Evolutionary conservation across 2,113 vertebrate genomes (phyloP).

Genomic region (Kobus ellipsiprymnus): DNA sequence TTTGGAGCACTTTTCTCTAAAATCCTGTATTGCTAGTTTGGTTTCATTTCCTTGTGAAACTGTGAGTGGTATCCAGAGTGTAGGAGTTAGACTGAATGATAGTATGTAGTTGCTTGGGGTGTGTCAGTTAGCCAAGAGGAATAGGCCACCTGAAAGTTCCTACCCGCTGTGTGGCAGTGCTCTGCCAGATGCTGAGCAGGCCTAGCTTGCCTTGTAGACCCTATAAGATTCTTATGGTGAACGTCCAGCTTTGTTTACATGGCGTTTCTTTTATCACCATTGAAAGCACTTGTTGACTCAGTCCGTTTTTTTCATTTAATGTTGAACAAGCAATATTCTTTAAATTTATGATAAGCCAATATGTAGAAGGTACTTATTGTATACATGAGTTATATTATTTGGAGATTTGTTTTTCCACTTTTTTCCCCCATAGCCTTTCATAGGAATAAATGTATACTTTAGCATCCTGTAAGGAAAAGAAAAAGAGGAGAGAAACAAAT

Average conservation of each 20-base stretch:
- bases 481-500: neutral
- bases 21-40: neutral
- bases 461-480: neutral
- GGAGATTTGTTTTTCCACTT: neutral
- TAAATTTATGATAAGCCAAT: neutral
- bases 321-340: neutral
- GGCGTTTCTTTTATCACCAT: neutral
- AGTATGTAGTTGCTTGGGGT: neutral
- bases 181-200: neutral
- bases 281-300: neutral
- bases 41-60: neutral
- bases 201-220: neutral
- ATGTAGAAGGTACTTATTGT: neutral
- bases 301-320: neutral
- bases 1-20: neutral
- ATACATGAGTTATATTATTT: neutral
- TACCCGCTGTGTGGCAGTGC: neutral
- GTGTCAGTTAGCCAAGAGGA: neutral
- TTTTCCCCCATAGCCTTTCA: neutral
- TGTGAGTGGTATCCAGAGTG: neutral
- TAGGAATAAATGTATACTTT: neutral
- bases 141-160: neutral
- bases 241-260: neutral
- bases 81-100: neutral
- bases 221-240: neutral